Evolutionary conservation across 2,797 vertebrate genomes (phyloP).

Genomic region (Mormyrus hasselquistii): DNA sequence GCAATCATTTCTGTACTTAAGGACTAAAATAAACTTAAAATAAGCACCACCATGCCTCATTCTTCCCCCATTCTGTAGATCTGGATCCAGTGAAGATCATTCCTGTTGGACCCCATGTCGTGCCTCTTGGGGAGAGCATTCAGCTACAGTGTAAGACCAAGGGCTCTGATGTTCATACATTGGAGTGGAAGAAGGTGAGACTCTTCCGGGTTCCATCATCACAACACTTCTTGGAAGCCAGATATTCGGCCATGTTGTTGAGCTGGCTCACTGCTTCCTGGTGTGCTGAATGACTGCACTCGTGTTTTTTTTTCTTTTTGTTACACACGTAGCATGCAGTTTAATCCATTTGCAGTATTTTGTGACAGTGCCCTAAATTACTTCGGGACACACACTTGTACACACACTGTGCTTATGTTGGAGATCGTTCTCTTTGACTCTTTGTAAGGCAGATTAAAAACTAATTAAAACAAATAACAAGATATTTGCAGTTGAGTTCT

Average conservation of each 20-base stretch:
- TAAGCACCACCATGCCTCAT: not conserved
- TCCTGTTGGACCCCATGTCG: slow-evolving; percentile 1
- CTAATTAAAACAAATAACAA: not conserved
- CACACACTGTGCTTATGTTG: not conserved
- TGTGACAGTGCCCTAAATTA: not conserved
- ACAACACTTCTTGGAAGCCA: not conserved
- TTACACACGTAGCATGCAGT: not conserved
- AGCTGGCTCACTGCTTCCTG: not conserved
- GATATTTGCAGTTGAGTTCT: not conserved
- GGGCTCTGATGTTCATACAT: slow-evolving; percentile 38
- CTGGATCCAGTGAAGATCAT: slow-evolving; percentile 48
- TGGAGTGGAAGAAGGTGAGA: slow-evolving; percentile 57
- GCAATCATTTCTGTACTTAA: not conserved
- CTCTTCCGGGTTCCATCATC: not conserved
- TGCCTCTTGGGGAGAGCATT: not conserved
- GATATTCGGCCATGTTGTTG: not conserved
- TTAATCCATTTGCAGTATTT: not conserved
- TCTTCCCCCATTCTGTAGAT: slow-evolving; percentile 29
- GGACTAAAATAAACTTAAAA: not conserved
- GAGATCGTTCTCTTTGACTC: not conserved
- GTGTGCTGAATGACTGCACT: not conserved
- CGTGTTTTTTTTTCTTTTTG: not conserved
- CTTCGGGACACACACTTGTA: not conserved
- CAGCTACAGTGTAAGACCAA: slow-evolving; percentile 32
- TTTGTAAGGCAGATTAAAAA: not conserved